phyloP scores from a whole-genome alignment of 2,888 invertebrate species.

The Timandra comae region DNA sequence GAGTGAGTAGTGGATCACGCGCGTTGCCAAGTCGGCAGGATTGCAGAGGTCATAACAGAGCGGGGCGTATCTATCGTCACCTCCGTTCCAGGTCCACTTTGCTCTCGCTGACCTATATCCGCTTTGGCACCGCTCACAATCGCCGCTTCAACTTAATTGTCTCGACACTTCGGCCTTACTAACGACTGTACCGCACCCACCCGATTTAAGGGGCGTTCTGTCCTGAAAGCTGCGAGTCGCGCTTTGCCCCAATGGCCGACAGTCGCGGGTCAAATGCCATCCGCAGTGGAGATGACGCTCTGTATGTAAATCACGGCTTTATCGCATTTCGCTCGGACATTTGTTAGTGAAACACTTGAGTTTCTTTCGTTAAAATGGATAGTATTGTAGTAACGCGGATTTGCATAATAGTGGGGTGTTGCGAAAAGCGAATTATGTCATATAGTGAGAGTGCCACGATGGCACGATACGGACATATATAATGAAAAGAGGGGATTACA shows the following conservation, averaged over 20 bases:
- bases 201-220: conserved; percentile 60
- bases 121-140: conserved; percentile 75
- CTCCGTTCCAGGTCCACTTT: conserved; percentile 64
- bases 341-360: conserved; percentile 47
- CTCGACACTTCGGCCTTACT: conserved; percentile 72
- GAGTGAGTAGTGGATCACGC: conserved; percentile 27
- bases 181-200: conserved; percentile 73
- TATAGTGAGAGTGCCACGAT: conserved; percentile 47
- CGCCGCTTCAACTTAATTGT: conserved; percentile 76
- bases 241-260: conserved; percentile 18
- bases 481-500: conserved; percentile 71
- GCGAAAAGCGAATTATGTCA: conserved; percentile 51
- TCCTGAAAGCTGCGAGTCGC: conserved; percentile 38
- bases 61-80: conserved; percentile 48
- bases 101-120: conserved; percentile 71
- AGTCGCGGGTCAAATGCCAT: conserved; percentile 41
- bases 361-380: conserved; percentile 34
- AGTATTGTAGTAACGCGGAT: conserved; percentile 23
- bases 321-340: conserved; percentile 40
- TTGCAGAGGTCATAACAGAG: conserved; percentile 45
- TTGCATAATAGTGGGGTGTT: conserved; percentile 31
- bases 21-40: conserved; percentile 50
- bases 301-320: conserved; percentile 54
- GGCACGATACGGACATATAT: conserved; percentile 57
- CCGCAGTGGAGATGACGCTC: conserved; percentile 53